Conservation (phyloP, 2,113 vertebrate species). For the Mus musculus region GRCm39 chr14:28690501-28691000, state of each 20-base stretch:
- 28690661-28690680: background rate
- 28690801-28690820: background rate
- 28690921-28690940: background rate
- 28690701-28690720: background rate
- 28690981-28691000: constrained; percentile 61
- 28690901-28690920: background rate
- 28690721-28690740: background rate
- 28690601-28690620: background rate
- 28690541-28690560: constrained; percentile 22
- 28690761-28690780: constrained; percentile 41
- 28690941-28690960: constrained; percentile 47
- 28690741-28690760: constrained; percentile 16
- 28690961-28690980: constrained; percentile 42
- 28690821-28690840: background rate
- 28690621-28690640: too few species aligned
- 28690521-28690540: constrained; percentile 57
- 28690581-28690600: background rate
- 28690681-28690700: background rate
- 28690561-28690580: background rate
- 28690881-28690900: background rate
- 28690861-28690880: background rate
- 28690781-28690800: background rate
- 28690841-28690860: background rate
- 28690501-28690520: background rate
- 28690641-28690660: rapidly evolving